Percentiles rank a stretch among this genome's conserved stretches.
Evolutionary conservation across 2,113 vertebrate species (phyloP).

Genomic region (Calypte anna): DNA sequence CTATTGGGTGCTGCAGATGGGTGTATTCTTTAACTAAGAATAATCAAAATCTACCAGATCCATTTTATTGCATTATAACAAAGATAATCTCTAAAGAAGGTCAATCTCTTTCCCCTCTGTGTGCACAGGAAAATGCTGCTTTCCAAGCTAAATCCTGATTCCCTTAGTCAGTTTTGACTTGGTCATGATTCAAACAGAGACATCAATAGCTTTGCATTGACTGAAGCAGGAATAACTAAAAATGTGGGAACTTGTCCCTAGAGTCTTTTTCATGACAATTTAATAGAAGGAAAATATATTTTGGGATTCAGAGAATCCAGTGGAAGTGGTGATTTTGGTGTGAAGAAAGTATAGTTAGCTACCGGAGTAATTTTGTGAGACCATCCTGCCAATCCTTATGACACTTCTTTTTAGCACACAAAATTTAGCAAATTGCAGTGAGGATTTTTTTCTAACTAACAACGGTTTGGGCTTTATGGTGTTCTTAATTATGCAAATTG

Average conservation of each 20-base stretch:
- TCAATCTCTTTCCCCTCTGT: background rate
- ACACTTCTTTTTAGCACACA: background rate
- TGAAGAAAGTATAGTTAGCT: background rate
- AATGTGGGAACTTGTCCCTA: background rate
- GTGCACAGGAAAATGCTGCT: background rate
- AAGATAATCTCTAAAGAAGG: background rate
- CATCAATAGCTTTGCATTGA: background rate
- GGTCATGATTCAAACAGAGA: background rate
- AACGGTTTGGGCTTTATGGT: constrained; percentile 17
- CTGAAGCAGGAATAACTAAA: background rate
- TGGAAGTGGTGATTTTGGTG: background rate
- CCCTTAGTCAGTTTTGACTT: background rate
- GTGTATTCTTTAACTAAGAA: background rate
- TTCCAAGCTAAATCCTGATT: background rate
- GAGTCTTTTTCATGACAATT: background rate
- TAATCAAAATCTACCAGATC: background rate
- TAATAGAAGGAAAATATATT: background rate
- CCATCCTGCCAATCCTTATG: background rate
- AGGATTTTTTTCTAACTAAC: background rate
- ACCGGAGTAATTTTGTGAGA: background rate
- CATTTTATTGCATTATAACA: background rate
- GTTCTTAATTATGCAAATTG: constrained; percentile 33
- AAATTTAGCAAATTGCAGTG: constrained; percentile 24
- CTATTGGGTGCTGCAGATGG: background rate
- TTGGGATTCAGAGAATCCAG: background rate